A percentile compares a stretch with the other conserved stretches of the same genome.
Conservation (phyloP, 2,113 vertebrate genomes). For the Bostrychus sinensis region DNA sequence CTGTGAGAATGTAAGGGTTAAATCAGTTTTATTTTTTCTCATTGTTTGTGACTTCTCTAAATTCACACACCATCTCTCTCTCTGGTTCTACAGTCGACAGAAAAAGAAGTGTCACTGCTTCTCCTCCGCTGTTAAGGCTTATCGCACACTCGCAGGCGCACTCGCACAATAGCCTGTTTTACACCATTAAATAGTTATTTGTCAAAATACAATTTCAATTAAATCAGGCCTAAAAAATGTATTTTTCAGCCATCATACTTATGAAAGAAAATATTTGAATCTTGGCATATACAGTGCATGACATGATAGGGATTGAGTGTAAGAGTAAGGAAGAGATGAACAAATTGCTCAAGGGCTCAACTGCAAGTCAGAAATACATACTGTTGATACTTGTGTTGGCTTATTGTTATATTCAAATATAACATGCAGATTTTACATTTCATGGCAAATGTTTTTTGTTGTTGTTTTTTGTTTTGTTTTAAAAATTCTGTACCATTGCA, state of each 20-base stretch:
- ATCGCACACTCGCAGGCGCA: conserved; percentile 78
- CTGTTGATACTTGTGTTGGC: neutral
- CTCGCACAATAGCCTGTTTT: conserved; percentile 80
- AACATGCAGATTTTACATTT: too few species aligned
- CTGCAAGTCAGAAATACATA: neutral
- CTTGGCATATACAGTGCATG: neutral
- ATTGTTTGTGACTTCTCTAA: conserved; percentile 58
- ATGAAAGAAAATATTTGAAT: conserved; percentile 39
- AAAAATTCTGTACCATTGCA: too few species aligned
- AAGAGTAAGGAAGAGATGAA: neutral
- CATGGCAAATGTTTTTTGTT: too few species aligned
- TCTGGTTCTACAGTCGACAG: conserved; percentile 60
- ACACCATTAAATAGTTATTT: conserved; percentile 83
- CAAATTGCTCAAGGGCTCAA: neutral
- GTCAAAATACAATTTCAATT: conserved; percentile 84
- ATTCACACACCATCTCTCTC: conserved; percentile 22
- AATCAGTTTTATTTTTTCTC: conserved; percentile 40
- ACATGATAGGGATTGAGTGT: neutral
- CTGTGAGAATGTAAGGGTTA: conserved; percentile 47
- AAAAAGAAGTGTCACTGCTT: conserved; percentile 75
- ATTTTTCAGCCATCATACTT: conserved; percentile 26
- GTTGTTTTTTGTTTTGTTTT: too few species aligned
- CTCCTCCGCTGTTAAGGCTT: conserved; percentile 75
- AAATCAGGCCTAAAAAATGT: conserved; percentile 66
- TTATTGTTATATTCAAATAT: too few species aligned